These are phyloP conservation scores for Cercocebus atys DNA, from an alignment of 2,113 vertebrate genomes.

Conservation along the genomic window DNA sequence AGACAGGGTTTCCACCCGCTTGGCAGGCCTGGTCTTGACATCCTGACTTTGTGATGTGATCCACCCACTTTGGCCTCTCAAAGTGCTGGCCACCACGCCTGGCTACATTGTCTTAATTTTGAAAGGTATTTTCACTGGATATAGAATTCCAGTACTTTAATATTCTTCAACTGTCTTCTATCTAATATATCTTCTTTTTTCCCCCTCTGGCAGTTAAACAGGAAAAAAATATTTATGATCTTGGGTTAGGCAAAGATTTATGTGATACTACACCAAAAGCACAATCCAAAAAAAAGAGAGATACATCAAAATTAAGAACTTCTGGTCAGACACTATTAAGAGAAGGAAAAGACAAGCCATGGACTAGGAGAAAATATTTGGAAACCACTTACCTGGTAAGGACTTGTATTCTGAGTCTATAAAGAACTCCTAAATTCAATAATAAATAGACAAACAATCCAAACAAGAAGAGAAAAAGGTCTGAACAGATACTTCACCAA, in stretches of 20 bases:
- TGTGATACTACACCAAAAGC: not conserved
- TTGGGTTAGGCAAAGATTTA: constrained; percentile 7
- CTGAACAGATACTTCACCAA: not conserved
- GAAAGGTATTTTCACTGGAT: not conserved
- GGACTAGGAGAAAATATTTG: not conserved
- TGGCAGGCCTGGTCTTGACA: too few species aligned
- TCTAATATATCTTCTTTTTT: not conserved
- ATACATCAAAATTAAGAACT: constrained; percentile 19
- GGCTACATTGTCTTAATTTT: constrained; percentile 13
- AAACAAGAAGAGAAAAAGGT: not conserved
- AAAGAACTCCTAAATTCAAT: not conserved
- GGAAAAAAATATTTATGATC: not conserved
- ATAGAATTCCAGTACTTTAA: constrained; percentile 15
- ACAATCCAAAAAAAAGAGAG: not conserved
- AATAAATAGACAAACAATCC: not conserved
- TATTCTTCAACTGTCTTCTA: not conserved
- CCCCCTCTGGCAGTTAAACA: not conserved
- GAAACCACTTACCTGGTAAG: not conserved
- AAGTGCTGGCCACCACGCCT: too few species aligned
- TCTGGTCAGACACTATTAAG: not conserved
- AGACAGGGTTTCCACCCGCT: too few species aligned
- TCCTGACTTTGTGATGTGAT: too few species aligned
- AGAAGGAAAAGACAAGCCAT: not conserved
- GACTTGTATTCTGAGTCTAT: not conserved
- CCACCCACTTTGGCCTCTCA: too few species aligned